These are phyloP conservation scores for Ischnura elegans DNA, from an alignment of 2,888 invertebrate species.

Conservation along the genomic window DNA sequence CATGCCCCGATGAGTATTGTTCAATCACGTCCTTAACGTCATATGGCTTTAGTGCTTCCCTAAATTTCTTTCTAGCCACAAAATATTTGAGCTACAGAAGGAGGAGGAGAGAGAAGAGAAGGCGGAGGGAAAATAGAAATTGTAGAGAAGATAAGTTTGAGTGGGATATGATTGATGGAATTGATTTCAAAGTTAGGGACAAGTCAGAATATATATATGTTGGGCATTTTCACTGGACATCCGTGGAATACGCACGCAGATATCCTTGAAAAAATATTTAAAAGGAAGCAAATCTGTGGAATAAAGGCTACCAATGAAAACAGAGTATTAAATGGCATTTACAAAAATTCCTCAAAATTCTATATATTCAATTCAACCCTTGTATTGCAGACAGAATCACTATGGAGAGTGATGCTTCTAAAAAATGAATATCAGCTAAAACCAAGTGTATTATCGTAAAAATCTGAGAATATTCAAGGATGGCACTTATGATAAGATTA, in stretches of 20 bases:
- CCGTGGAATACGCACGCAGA: background rate
- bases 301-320: background rate
- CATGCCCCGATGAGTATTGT: conserved; percentile 93
- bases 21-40: conserved; percentile 97
- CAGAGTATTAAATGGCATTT: background rate
- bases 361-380: background rate
- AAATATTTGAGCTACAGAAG: conserved; percentile 89
- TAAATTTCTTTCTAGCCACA: conserved; percentile 94
- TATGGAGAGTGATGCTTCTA: background rate
- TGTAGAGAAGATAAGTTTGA: conserved; percentile 50
- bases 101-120: conserved; percentile 73
- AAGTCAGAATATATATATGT: conserved; percentile 43
- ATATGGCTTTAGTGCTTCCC: conserved; percentile 94
- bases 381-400: background rate
- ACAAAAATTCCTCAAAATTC: background rate
- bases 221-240: background rate
- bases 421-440: background rate
- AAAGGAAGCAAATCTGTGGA: background rate
- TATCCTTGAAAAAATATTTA: background rate
- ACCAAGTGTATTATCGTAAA: background rate
- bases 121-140: conserved; percentile 68
- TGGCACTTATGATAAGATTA: background rate
- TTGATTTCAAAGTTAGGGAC: conserved; percentile 47
- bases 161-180: background rate
- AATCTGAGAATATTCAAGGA: too few species aligned